Evolutionary conservation across 1,140 invertebrate genomes (phyloP).

Genomic region (Helicoverpa zea): DNA sequence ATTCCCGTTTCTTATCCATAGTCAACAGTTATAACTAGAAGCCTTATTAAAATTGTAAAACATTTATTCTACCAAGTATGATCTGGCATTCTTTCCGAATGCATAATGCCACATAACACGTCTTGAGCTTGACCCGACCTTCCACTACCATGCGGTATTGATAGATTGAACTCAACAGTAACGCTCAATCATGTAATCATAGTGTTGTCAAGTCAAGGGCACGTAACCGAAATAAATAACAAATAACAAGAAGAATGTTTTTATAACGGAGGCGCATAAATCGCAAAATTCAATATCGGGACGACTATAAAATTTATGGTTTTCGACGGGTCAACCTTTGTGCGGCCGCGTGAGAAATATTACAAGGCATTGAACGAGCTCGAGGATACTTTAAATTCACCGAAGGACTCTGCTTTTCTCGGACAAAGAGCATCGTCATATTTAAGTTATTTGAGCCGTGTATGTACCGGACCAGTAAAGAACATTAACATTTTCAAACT

Average conservation of each 20-base stretch:
- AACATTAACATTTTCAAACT: constrained; percentile 40
- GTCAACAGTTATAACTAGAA: constrained; percentile 38
- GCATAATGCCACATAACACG: constrained; percentile 27
- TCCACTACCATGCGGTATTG: constrained; percentile 39
- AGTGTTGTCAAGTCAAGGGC: constrained; percentile 61
- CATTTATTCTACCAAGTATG: constrained; percentile 27
- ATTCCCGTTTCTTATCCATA: constrained; percentile 42
- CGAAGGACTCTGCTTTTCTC: constrained; percentile 62
- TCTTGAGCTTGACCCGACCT: constrained; percentile 52
- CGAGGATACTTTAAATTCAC: constrained; percentile 68
- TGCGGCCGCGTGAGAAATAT: constrained; percentile 69
- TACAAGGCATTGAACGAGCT: constrained; percentile 61
- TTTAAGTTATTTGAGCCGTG: constrained; percentile 51
- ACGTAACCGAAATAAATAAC: constrained; percentile 52
- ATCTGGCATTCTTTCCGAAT: constrained; percentile 34
- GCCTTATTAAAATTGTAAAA: constrained; percentile 45
- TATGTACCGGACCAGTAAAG: constrained; percentile 15
- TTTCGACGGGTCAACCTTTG: constrained; percentile 65
- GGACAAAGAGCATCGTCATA: constrained; percentile 53
- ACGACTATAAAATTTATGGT: constrained; percentile 72
- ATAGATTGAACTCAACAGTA: constrained; percentile 50
- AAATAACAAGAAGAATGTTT: constrained; percentile 52
- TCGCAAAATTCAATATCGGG: constrained; percentile 74
- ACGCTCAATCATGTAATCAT: constrained; percentile 47
- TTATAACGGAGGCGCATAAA: constrained; percentile 65